Evolutionary conservation across 2,797 vertebrate species (phyloP), one percentile per base, ranked within the genome.

Genomic region (Leucoraja ocellata): DNA sequence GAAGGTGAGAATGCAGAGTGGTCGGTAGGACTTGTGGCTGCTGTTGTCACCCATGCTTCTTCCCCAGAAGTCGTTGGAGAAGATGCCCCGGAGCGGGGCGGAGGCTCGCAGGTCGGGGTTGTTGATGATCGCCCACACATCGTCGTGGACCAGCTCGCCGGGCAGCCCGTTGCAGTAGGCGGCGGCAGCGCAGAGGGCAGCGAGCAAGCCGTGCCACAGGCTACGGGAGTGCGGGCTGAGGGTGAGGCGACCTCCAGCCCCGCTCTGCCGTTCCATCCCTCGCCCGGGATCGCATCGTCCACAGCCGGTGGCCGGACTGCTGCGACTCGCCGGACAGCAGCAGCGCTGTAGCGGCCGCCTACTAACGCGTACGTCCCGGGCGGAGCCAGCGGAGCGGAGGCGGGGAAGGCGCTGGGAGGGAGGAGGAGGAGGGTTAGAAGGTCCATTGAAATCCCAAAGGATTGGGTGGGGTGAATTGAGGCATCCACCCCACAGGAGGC

Each of bases 11-110:
- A 98, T 95, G 96, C 98, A 98, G 93, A 99, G 97, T 39, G 98
- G 98, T 93, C 98, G 96, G 96, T 99, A 99, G 93, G 98, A 99
- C 96, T 99, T 99, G 97, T 99, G 98, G 96, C 98, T 99, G 79
- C 97, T 98, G 95, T 98, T 98, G 95, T 99, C 98, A 93, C 96
- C 96, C 98, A 99, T 98, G 94, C 97, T 96, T 95, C 99, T 99
- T 93, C 98, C 98, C 98, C 98, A 99, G 96, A 99, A 99, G 97
- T 99, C 98, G 96, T 99, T 96, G 94, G 95, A 95, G 95, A 99
- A 98, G 95, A 97, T 95, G 96, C 95, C 96, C 46, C 94, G 93
- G 93, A 98, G 95, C 54, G 97, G 97, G 94, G 97, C 94, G 0
- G 95, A 97, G 23, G 97, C 95, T 94, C 97, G 95, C 95, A 98